Conservation (phyloP, 2,113 vertebrate species). For the Indicator indicator region DNA sequence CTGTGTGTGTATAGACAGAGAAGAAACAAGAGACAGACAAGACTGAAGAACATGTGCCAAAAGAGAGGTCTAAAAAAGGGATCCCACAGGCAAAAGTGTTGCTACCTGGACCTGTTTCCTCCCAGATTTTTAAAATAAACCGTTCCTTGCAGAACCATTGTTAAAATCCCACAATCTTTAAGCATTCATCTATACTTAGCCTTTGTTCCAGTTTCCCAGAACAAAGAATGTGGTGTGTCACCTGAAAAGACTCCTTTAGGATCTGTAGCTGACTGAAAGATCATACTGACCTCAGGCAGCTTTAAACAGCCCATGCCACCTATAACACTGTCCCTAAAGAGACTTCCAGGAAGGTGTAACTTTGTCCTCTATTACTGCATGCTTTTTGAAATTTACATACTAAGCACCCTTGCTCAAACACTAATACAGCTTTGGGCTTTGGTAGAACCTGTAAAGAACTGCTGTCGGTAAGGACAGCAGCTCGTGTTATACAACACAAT, state of each 20-base stretch:
- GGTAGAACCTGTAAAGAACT: conserved; percentile 20
- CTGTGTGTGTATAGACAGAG: neutral
- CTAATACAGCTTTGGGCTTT: conserved; percentile 13
- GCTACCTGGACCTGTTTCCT: neutral
- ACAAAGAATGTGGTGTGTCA: neutral
- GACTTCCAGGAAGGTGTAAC: neutral
- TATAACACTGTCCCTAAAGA: neutral
- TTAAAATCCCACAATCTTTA: neutral
- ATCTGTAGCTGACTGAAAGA: neutral
- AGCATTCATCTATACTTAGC: neutral
- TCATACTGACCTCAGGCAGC: neutral
- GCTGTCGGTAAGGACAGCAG: neutral
- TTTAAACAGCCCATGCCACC: neutral
- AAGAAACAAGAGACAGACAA: neutral
- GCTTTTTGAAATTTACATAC: neutral
- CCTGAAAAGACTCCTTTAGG: neutral
- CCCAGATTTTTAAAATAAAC: neutral
- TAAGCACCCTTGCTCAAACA: neutral
- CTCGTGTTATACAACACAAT: neutral
- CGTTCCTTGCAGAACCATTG: neutral
- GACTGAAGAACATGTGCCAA: neutral
- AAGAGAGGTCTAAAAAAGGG: neutral
- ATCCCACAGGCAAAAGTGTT: neutral
- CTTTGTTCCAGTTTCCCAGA: neutral
- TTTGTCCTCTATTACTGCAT: neutral